Conservation (phyloP, 2,888 invertebrate genomes). For the Ditula angustiorana region DNA sequence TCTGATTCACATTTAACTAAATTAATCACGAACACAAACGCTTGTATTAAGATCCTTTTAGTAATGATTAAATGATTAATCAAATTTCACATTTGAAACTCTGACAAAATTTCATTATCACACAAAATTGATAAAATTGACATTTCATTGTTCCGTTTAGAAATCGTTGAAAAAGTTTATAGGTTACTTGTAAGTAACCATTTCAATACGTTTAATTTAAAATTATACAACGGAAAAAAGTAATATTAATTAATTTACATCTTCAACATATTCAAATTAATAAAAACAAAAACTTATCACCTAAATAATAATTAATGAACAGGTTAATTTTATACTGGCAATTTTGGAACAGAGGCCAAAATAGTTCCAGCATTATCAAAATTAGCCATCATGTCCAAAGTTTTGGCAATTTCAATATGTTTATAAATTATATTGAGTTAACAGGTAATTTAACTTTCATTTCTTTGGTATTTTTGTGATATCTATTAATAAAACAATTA, state of each 20-base stretch:
- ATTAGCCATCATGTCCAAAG: neutral
- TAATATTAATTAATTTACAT: no score
- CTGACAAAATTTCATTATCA: conserved; percentile 54
- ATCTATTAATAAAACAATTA: neutral
- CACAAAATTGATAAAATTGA: conserved; percentile 59
- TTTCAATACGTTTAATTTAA: neutral
- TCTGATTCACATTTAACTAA: conserved; percentile 2
- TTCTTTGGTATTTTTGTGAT: no score
- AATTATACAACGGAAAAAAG: neutral
- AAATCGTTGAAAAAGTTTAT: conserved; percentile 40
- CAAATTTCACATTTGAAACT: conserved; percentile 40
- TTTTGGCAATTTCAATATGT: neutral
- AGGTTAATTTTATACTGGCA: neutral
- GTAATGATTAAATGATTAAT: conserved; percentile 33
- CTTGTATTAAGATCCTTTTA: conserved; percentile 1
- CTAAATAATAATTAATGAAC: neutral
- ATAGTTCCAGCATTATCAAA: neutral
- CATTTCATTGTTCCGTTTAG: conserved; percentile 45
- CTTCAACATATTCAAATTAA: no score
- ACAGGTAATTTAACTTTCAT: no score
- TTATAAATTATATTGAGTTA: no score
- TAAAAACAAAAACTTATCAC: neutral
- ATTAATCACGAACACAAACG: conserved; percentile 8
- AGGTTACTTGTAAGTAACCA: neutral
- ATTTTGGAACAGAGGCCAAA: neutral